These are phyloP conservation scores for Antheraea pernyi DNA, from an alignment of 1,140 invertebrate species.

Conservation along the genomic window DNA sequence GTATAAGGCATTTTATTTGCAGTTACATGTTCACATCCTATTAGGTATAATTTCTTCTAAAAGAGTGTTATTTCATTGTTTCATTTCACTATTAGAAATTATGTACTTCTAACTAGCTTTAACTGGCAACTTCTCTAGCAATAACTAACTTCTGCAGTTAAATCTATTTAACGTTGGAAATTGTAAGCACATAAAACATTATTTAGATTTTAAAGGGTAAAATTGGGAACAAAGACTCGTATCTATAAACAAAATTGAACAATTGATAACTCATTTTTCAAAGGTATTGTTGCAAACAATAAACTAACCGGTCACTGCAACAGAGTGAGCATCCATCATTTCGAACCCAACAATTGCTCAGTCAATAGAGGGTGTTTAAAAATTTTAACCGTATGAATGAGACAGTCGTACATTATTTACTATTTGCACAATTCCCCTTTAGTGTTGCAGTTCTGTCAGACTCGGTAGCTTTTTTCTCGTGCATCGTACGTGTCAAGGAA, in stretches of 20 bases:
- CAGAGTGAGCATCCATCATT: slow-evolving; percentile 55
- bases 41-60: too few species aligned
- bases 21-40: too few species aligned
- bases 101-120: too few species aligned
- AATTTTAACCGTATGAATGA: slow-evolving; percentile 65
- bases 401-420: slow-evolving; percentile 64
- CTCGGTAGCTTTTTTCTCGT: slow-evolving; percentile 53
- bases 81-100: too few species aligned
- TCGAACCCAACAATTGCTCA: slow-evolving; percentile 51
- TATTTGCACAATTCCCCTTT: slow-evolving; percentile 51
- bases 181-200: too few species aligned
- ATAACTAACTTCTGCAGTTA: too few species aligned
- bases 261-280: not conserved
- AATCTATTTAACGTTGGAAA: too few species aligned
- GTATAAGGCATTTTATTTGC: too few species aligned
- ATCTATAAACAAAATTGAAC: not conserved
- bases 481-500: not conserved
- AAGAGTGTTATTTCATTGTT: too few species aligned
- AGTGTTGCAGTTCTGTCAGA: slow-evolving; percentile 37
- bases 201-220: not conserved
- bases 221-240: not conserved
- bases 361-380: slow-evolving; percentile 71
- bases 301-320: slow-evolving; percentile 32
- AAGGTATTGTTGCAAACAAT: slow-evolving; percentile 1
- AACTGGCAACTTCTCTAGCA: too few species aligned